Evolutionary conservation across 2,888 invertebrate genomes (phyloP).

Genomic region (Lithophane semibrunnea): DNA sequence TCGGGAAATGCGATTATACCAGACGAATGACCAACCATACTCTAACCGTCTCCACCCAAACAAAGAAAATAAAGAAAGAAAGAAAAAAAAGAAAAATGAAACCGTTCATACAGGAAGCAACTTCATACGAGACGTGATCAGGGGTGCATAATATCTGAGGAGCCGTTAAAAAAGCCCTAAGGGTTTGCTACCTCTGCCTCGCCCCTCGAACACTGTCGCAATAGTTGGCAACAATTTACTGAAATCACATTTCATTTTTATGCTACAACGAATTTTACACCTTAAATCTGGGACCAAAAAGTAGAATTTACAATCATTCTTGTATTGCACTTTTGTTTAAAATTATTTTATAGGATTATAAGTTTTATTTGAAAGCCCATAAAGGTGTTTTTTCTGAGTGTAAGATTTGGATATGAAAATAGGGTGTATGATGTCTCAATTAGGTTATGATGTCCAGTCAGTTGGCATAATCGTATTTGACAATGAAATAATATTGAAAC

Average conservation of each 20-base stretch:
- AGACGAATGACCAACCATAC: slow-evolving; percentile 54
- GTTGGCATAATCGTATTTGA: slow-evolving; percentile 79
- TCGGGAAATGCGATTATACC: slow-evolving; percentile 55
- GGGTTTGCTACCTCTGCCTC: slow-evolving; percentile 71
- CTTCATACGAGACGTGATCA: slow-evolving; percentile 89
- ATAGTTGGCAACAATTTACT: slow-evolving; percentile 64
- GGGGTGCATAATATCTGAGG: slow-evolving; percentile 87
- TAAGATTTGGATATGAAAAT: slow-evolving; percentile 44
- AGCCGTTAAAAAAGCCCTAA: slow-evolving; percentile 87
- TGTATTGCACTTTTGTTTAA: slow-evolving; percentile 10
- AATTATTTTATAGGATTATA: slow-evolving; percentile 38
- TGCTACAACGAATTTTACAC: slow-evolving; percentile 41
- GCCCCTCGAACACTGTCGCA: slow-evolving; percentile 55
- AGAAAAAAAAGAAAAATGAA: slow-evolving; percentile 84
- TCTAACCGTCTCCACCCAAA: slow-evolving; percentile 66
- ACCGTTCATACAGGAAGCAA: slow-evolving; percentile 87
- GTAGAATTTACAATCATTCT: neutral
- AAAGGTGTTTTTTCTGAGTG: slow-evolving; percentile 47
- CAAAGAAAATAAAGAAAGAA: slow-evolving; percentile 63
- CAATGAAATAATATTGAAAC: slow-evolving; percentile 71
- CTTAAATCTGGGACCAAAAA: slow-evolving; percentile 23
- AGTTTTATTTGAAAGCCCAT: slow-evolving; percentile 43
- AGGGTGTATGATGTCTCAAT: slow-evolving; percentile 78
- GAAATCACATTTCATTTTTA: slow-evolving; percentile 52
- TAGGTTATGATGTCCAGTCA: slow-evolving; percentile 79